phyloP scores from a whole-genome alignment of 2,113 vertebrate species.

The Bubalus kerabau region DNA sequence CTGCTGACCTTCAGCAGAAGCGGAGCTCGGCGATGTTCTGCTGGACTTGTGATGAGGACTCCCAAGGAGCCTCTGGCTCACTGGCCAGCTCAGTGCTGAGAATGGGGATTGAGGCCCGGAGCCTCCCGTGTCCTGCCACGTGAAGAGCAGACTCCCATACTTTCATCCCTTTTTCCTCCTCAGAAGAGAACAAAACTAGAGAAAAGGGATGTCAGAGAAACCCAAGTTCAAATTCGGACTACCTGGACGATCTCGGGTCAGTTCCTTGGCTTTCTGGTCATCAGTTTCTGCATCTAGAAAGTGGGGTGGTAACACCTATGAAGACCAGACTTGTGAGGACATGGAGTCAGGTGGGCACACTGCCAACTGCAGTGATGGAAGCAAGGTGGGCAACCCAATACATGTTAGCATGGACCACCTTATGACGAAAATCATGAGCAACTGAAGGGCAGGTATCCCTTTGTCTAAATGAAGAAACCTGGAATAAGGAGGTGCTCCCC shows the following conservation, averaged over 20 bases:
- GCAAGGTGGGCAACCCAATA: no score
- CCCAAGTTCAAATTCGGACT: not conserved
- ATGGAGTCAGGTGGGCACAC: not conserved
- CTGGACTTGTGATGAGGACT: not conserved
- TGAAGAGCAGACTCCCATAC: not conserved
- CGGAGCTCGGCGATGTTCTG: not conserved
- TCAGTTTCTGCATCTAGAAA: not conserved
- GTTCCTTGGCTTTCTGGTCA: not conserved
- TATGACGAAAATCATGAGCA: not conserved
- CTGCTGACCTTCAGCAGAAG: not conserved
- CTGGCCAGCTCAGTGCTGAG: accelerated
- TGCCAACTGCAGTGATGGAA: not conserved
- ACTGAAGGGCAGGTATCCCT: not conserved
- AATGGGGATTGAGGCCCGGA: not conserved
- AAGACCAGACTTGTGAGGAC: not conserved
- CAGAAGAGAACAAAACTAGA: not conserved
- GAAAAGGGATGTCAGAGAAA: not conserved
- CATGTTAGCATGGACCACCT: not conserved
- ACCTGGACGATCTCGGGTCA: not conserved
- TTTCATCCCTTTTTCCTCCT: not conserved
- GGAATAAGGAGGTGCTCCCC: not conserved
- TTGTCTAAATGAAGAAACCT: not conserved
- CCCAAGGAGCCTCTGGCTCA: no score
- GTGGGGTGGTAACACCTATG: not conserved
- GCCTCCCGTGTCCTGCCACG: not conserved